Evolutionary conservation across 2,888 invertebrate genomes (phyloP).

Genomic region (Serripes groenlandicus): DNA sequence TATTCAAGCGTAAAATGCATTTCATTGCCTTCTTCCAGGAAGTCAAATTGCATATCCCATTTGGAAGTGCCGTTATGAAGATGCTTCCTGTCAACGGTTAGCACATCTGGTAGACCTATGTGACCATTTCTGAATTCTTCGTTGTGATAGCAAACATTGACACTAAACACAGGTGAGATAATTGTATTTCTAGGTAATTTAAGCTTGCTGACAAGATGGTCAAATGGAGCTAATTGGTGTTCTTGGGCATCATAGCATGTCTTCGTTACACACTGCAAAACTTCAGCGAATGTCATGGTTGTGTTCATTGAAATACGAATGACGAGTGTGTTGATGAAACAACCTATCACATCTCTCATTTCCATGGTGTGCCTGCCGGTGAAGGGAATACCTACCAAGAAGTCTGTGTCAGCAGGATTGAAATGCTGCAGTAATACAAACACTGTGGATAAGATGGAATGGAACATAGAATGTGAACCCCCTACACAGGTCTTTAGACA

Average conservation of each 20-base stretch:
- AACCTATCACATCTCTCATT: constrained; percentile 3
- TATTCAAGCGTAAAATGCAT: background rate
- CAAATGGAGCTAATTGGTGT: background rate
- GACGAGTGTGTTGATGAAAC: constrained; percentile 10
- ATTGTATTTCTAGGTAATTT: constrained; percentile 1
- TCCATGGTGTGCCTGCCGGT: background rate
- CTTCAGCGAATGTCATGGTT: background rate
- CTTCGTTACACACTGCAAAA: background rate
- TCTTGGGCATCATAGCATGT: background rate
- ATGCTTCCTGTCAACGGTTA: background rate
- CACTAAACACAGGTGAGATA: constrained; percentile 3
- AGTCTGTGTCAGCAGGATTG: background rate
- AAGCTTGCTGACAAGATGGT: background rate
- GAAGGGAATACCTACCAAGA: background rate
- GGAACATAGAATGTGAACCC: background rate
- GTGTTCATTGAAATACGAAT: background rate
- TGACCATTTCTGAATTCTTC: background rate
- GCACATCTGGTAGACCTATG: background rate
- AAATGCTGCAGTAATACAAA: background rate
- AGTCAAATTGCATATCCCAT: constrained; percentile 7
- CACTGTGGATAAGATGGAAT: background rate
- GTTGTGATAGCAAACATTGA: constrained; percentile 1
- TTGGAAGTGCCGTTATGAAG: background rate
- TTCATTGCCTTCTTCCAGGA: background rate
- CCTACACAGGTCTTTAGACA: background rate